Base-by-base conservation (phyloP, 2,888 invertebrate genomes). In the Apotomis betuletana region DNA sequence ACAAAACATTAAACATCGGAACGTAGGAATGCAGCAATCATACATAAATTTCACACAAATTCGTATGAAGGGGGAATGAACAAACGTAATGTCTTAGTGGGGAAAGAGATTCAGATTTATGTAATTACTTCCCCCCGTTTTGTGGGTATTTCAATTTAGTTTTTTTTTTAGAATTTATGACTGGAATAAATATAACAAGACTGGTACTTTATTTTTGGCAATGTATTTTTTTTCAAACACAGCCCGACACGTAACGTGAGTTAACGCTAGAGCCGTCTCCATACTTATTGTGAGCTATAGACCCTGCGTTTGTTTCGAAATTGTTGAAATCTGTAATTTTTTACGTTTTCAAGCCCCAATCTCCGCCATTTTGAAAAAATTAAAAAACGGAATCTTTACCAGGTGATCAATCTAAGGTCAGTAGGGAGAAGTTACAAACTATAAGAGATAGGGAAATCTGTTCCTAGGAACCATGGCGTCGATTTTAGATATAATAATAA, bases 1-100 rank as follows among this genome's bases (percentile, higher is more conserved):
- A 80, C 81, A 77, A 81, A 78, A 81, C 80, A 81, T 81, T 81
- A 77, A 80, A 78, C 81, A 80, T 77, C 74, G 76, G 75, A 75
- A 70, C 70, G 71, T 36, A 63, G 67, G 72, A 69, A 76, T 76
- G 77, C 77, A 78, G 77, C 74, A 77, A 79, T 80, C 77, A 78
- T 75, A 77, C 80, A 79, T 78, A 80, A 78, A 79, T 70, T 70
- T 74, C 68, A 67, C 65, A 75, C 74, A 75, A 69, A 69, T 74
- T 75, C 70, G 70, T 55, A 72, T 71, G 67, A 68, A 64, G 71
- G 74, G 60, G 51, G 51, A 71, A 71, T 63, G 67, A 71, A 74
- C 54, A 58, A 70, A 55, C 64, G 63, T 62, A 68, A 72, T 64
- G 69, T 55, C 59, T 67, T 69, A 51, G 69, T 64, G 64, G 73